Percentiles rank a stretch among this genome's conserved stretches.
Conservation (phyloP, 2,888 invertebrate species). For the Reticulitermes lucifugus region DNA sequence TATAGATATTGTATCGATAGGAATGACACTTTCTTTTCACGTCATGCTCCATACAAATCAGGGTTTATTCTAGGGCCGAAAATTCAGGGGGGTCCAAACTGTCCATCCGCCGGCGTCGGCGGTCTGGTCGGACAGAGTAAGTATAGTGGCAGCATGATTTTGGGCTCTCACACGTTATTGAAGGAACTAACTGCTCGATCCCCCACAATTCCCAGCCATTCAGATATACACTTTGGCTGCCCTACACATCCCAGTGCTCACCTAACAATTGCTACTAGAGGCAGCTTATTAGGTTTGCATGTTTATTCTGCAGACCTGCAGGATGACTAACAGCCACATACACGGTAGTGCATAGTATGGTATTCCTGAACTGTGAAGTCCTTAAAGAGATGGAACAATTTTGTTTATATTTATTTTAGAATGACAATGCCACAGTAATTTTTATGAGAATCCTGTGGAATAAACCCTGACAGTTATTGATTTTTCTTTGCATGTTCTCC, state of each 20-base stretch:
- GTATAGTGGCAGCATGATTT: constrained; percentile 56
- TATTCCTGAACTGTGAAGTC: constrained; percentile 2
- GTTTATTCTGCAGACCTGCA: constrained; percentile 29
- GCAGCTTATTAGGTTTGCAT: constrained; percentile 30
- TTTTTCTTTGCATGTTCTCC: not conserved
- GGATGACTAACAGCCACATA: not conserved
- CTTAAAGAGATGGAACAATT: not conserved
- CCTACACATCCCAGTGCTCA: constrained; percentile 29
- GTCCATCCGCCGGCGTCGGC: constrained; percentile 66
- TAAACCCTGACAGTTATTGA: constrained; percentile 35
- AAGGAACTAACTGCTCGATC: constrained; percentile 43
- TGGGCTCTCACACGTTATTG: constrained; percentile 35
- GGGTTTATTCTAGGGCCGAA: constrained; percentile 69
- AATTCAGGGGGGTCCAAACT: constrained; percentile 71
- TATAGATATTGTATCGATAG: constrained; percentile 26
- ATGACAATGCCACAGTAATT: constrained; percentile 32
- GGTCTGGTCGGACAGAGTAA: constrained; percentile 63
- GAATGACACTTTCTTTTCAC: constrained; percentile 35
- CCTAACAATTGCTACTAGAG: constrained; percentile 28
- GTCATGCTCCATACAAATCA: constrained; percentile 54
- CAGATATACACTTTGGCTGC: constrained; percentile 41
- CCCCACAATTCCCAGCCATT: constrained; percentile 33
- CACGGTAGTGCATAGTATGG: constrained; percentile 20
- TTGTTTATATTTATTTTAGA: constrained; percentile 17
- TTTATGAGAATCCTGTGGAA: constrained; percentile 28